These are phyloP conservation scores for Virgularia gustaviana DNA, from an alignment of 92 coral and sea anemone species.

Conservation along the genomic window DNA sequence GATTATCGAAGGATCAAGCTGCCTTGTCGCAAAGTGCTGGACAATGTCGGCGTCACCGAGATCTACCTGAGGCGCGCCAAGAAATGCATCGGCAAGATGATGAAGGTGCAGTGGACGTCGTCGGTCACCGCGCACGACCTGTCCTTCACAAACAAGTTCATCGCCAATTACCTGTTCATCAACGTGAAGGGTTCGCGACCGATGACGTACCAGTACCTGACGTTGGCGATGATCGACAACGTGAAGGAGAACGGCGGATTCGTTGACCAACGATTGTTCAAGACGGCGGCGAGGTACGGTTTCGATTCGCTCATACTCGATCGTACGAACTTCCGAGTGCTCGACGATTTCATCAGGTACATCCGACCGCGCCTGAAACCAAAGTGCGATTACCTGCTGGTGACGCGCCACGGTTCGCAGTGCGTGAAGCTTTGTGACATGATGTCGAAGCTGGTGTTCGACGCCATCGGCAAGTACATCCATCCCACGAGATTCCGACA, in stretches of 20 bases:
- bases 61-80: slow-evolving; percentile 40
- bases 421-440: neutral
- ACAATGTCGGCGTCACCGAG: slow-evolving; percentile 34
- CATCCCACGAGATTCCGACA: no score
- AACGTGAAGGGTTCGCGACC: no score
- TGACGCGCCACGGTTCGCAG: slow-evolving; percentile 29
- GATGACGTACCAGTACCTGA: slow-evolving; percentile 31
- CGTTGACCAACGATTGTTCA: slow-evolving; percentile 15
- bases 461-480: no score
- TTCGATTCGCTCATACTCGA: slow-evolving; percentile 40
- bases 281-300: slow-evolving; percentile 42
- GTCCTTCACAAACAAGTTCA: slow-evolving; percentile 28
- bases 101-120: slow-evolving; percentile 42
- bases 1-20: slow-evolving; percentile 47
- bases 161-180: no score
- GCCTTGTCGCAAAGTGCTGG: slow-evolving; percentile 16
- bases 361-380: slow-evolving; percentile 42
- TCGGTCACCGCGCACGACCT: slow-evolving; percentile 24
- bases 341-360: slow-evolving; percentile 35
- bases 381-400: slow-evolving; percentile 40
- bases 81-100: slow-evolving; percentile 47
- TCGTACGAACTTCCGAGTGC: slow-evolving; percentile 49
- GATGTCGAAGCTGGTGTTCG: no score
- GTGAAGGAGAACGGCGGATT: slow-evolving; percentile 15
- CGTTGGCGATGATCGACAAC: slow-evolving; percentile 15